phyloP scores from a whole-genome alignment of 2,888 invertebrate species.

The Dione vanillae region DNA sequence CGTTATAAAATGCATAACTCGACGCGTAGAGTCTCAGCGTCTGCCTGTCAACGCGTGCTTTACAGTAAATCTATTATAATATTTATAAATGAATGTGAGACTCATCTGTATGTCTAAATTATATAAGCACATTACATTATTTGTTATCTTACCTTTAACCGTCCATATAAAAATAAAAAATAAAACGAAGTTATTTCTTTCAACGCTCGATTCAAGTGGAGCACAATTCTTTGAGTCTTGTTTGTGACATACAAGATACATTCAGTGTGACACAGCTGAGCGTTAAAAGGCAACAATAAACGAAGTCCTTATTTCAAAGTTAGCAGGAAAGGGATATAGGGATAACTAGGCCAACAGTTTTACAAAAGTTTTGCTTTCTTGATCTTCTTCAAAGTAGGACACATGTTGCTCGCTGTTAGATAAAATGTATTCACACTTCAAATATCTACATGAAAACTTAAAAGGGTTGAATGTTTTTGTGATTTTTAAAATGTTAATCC shows the following conservation, averaged over 20 bases:
- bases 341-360: slow-evolving; percentile 21
- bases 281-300: slow-evolving; percentile 27
- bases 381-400: slow-evolving; percentile 4
- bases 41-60: too few relatives aligned
- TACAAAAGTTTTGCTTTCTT: slow-evolving; percentile 6
- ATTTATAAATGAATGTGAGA: too few relatives aligned
- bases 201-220: background rate
- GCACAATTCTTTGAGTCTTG: slow-evolving; percentile 16
- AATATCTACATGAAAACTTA: background rate
- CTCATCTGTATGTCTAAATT: too few relatives aligned
- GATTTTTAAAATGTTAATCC: too few relatives aligned
- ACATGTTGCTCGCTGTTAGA: slow-evolving; percentile 11
- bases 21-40: too few relatives aligned
- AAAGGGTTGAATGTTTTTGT: background rate
- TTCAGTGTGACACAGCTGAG: slow-evolving; percentile 23
- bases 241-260: slow-evolving; percentile 15
- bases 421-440: slow-evolving; percentile 9
- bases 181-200: background rate
- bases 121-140: too few relatives aligned
- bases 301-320: slow-evolving; percentile 6
- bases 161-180: background rate
- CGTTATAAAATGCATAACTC: too few relatives aligned
- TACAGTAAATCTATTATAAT: too few relatives aligned
- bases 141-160: too few relatives aligned
- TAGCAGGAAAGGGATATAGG: background rate